Percentiles rank a stretch among this genome's conserved stretches.
phyloP scores from a whole-genome alignment of 2,797 vertebrate species.

The Antrozous pallidus region DNA sequence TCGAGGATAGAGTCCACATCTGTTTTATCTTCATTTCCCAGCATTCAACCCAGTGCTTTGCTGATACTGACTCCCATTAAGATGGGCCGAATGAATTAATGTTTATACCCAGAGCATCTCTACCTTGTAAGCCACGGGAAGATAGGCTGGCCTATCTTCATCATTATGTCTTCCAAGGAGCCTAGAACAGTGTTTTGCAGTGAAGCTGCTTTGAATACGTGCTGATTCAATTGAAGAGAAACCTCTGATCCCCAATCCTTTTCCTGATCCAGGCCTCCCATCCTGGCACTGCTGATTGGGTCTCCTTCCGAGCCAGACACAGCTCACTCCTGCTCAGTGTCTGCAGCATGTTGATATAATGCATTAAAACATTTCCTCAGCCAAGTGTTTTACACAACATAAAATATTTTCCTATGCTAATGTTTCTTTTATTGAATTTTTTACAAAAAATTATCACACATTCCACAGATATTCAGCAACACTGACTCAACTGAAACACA shows the following conservation, averaged over 20 bases:
- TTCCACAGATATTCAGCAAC: constrained; percentile 77
- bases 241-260: not conserved
- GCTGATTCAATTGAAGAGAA: not conserved
- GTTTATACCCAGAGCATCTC: not conserved
- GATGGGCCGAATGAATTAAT: not conserved
- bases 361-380: constrained; percentile 73
- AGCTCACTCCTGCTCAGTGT: not conserved
- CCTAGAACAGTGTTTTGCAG: not conserved
- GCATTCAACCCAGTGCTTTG: not conserved
- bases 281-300: not conserved
- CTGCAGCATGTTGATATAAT: constrained; percentile 72
- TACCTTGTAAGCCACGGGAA: not conserved
- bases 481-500: constrained; percentile 73
- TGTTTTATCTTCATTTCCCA: not conserved
- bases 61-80: not conserved
- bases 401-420: constrained; percentile 78
- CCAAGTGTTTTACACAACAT: constrained; percentile 77
- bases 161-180: not conserved
- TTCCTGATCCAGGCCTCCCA: not conserved
- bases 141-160: not conserved
- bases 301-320: not conserved
- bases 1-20: not conserved
- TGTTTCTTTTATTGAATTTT: constrained; percentile 76
- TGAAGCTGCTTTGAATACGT: not conserved
- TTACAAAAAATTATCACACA: constrained; percentile 73